Evolutionary conservation across 2,797 vertebrate genomes (phyloP), one percentile per base, ranked within the genome.

Genomic region (Caiman crocodilus): DNA sequence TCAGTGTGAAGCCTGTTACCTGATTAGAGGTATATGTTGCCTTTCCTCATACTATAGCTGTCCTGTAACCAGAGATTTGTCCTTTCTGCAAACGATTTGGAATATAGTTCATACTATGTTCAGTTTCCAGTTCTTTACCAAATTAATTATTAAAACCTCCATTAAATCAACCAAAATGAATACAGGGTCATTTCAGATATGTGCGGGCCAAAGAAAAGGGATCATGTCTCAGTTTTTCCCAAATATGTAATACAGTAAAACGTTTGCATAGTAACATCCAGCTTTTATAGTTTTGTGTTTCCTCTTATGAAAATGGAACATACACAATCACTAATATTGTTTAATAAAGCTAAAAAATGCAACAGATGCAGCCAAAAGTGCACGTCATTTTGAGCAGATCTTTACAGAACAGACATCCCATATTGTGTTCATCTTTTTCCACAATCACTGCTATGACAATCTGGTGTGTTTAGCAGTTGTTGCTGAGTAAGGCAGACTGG

Each of bases 341-440:
- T 98, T 97, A 95, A 97, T 95, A 97, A 97, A 96, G 94, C 95
- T 94, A 94, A 93, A 89, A 97, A 97, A 95, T 85, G 81, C 95
- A 97, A 96, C 97, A 97, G 96, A 97, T 97, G 95, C 93, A 96
- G 90, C 94, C 96, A 96, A 87, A 97, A 96, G 95, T 96, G 94
- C 96, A 97, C 76, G 86, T 97, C 93, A 96, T 95, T 96, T 95
- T 96, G 94, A 95, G 92, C 96, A 97, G 96, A 97, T 97, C 97
- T 97, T 97, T 96, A 85, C 84, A 93, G 95, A 97, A 95, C 96
- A 97, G 94, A 97, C 96, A 95, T 96, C 93, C 96, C 96, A 97
- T 97, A 96, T 97, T 96, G 96, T 95, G 94, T 96, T 97, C 97
- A 93, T 97, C 95, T 96, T 97, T 97, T 96, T 92, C 94, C 93